These are phyloP conservation scores for Oreochromis grahami DNA, from an alignment of 2,797 vertebrate genomes.

Conservation along the genomic window DNA sequence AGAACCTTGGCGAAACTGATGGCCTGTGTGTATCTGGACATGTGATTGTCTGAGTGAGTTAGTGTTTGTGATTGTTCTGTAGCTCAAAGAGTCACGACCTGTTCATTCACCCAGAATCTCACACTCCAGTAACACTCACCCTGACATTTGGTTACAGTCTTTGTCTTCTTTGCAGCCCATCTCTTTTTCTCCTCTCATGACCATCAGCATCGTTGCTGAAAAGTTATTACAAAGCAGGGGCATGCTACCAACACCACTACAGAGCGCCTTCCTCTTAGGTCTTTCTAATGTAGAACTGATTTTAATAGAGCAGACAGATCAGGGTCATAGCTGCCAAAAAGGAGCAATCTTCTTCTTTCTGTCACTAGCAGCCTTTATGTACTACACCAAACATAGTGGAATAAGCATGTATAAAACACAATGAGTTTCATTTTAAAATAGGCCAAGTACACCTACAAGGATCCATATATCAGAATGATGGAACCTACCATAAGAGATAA, in stretches of 20 bases:
- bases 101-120: conserved; percentile 33
- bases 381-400: not conserved
- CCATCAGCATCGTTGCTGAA: not conserved
- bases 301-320: conserved; percentile 13
- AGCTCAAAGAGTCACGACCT: conserved; percentile 34
- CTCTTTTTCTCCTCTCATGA: not conserved
- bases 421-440: not conserved
- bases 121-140: conserved; percentile 5
- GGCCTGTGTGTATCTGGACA: conserved; percentile 33
- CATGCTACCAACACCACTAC: not conserved
- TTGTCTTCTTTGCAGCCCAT: not conserved
- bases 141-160: conserved; percentile 24
- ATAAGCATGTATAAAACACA: not conserved
- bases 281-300: not conserved
- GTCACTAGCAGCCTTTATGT: not conserved
- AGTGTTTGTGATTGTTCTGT: conserved; percentile 16
- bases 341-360: not conserved
- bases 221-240: not conserved
- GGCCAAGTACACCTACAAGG: not conserved
- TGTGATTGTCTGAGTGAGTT: conserved; percentile 46
- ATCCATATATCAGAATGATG: not conserved
- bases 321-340: conserved; percentile 9
- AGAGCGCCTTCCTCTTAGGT: not conserved
- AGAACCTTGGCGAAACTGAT: conserved; percentile 18
- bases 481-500: not conserved